A percentile compares a stretch with the other conserved stretches of the same genome.
Evolutionary conservation across 2,888 invertebrate genomes (phyloP).

Genomic region (Agonopterix arenella): DNA sequence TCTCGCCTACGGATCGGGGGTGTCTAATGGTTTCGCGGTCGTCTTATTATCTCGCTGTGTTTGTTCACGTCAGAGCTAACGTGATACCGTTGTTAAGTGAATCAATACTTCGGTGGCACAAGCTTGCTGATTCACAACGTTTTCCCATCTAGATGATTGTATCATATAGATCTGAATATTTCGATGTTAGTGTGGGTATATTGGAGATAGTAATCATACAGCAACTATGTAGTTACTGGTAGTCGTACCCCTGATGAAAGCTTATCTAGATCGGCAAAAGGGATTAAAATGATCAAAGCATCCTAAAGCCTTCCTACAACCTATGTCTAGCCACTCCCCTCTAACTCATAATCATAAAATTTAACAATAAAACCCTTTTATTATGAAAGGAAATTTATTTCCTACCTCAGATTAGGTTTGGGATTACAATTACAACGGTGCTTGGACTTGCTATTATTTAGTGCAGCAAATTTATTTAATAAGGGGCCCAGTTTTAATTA

Average conservation of each 20-base stretch:
- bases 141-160: too few relatives aligned
- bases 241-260: too few relatives aligned
- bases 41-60: slow-evolving; percentile 11
- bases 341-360: slow-evolving; percentile 5
- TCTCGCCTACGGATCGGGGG: slow-evolving; percentile 46
- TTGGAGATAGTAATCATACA: too few relatives aligned
- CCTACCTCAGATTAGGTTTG: slow-evolving; percentile 29
- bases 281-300: background rate
- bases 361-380: slow-evolving; percentile 10
- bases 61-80: slow-evolving; percentile 1
- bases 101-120: background rate
- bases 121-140: too few relatives aligned
- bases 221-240: too few relatives aligned
- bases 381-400: slow-evolving; percentile 21
- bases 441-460: slow-evolving; percentile 41
- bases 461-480: slow-evolving; percentile 56
- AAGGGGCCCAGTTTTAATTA: slow-evolving; percentile 54
- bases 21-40: slow-evolving; percentile 59
- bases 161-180: too few relatives aligned
- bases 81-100: background rate
- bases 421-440: slow-evolving; percentile 28
- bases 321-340: background rate
- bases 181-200: too few relatives aligned
- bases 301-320: too few relatives aligned
- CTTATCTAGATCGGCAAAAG: background rate